Conservation (phyloP, 2,888 invertebrate species). For the Protophormia terraenovae region DNA sequence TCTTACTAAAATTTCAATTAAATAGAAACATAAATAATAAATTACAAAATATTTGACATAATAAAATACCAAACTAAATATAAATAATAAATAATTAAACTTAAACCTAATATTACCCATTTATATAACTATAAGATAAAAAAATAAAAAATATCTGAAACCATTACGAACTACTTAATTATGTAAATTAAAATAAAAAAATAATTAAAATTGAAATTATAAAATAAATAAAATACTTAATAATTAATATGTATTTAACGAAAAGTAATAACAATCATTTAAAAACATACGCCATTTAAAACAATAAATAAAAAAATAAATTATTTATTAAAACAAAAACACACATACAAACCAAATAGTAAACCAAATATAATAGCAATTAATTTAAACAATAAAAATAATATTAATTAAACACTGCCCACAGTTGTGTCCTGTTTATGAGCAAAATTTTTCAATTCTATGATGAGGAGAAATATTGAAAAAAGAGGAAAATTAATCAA, state of each 20-base stretch:
- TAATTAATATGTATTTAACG: not conserved
- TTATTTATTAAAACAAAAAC: not conserved
- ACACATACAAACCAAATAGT: not conserved
- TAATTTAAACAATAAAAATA: slow-evolving; percentile 18
- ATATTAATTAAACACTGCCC: slow-evolving; percentile 44
- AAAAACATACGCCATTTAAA: not conserved
- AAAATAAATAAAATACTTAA: not conserved
- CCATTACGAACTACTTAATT: not conserved
- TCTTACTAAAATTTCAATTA: not conserved
- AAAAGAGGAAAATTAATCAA: not conserved
- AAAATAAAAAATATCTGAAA: not conserved
- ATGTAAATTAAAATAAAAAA: slow-evolving; percentile 13
- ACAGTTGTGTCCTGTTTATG: not conserved
- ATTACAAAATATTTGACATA: not conserved
- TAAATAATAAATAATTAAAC: not conserved
- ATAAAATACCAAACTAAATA: not conserved
- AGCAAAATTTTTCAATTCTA: too few species aligned
- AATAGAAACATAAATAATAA: slow-evolving; percentile 1
- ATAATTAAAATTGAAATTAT: not conserved
- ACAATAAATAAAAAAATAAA: not conserved
- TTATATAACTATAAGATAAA: not conserved
- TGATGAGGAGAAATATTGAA: not conserved
- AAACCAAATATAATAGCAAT: slow-evolving; percentile 10
- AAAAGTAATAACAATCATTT: not conserved
- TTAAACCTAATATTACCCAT: not conserved